phyloP scores from a whole-genome alignment of 2,888 invertebrate genomes.

The Apomyelois bistriatella region DNA sequence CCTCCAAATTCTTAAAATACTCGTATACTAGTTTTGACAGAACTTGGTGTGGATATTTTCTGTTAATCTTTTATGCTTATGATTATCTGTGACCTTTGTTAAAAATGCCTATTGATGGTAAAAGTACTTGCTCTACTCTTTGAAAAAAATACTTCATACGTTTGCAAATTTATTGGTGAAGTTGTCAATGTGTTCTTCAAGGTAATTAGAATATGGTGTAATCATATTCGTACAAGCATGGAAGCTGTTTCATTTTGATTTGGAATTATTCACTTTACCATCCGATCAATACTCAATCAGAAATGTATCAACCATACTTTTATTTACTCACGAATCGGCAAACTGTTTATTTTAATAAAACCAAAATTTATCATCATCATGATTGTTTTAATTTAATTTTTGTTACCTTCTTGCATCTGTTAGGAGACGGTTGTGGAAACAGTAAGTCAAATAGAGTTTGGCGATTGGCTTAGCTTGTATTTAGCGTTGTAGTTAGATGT shows the following conservation, averaged over 20 bases:
- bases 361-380: slow-evolving; percentile 58
- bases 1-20: too few relatives aligned
- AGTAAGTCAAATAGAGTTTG: slow-evolving; percentile 73
- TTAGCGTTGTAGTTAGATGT: slow-evolving; percentile 52
- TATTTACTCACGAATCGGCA: slow-evolving; percentile 47
- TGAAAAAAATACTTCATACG: not conserved
- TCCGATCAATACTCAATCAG: slow-evolving; percentile 13
- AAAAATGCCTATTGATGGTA: too few relatives aligned
- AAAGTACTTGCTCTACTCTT: not conserved
- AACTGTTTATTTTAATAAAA: slow-evolving; percentile 34
- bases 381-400: slow-evolving; percentile 70
- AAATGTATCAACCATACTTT: slow-evolving; percentile 26
- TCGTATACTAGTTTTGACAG: too few relatives aligned
- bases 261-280: slow-evolving; percentile 24
- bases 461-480: slow-evolving; percentile 72
- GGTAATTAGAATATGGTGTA: slow-evolving; percentile 22
- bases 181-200: not conserved
- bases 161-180: not conserved
- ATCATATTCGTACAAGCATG: slow-evolving; percentile 35
- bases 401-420: slow-evolving; percentile 78
- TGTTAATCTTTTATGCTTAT: too few relatives aligned
- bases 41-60: too few relatives aligned
- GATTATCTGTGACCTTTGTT: not conserved
- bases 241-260: slow-evolving; percentile 32
- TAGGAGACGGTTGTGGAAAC: slow-evolving; percentile 80